Conservation (phyloP, 2,797 vertebrate genomes). For the Molossus alvarezi region DNA sequence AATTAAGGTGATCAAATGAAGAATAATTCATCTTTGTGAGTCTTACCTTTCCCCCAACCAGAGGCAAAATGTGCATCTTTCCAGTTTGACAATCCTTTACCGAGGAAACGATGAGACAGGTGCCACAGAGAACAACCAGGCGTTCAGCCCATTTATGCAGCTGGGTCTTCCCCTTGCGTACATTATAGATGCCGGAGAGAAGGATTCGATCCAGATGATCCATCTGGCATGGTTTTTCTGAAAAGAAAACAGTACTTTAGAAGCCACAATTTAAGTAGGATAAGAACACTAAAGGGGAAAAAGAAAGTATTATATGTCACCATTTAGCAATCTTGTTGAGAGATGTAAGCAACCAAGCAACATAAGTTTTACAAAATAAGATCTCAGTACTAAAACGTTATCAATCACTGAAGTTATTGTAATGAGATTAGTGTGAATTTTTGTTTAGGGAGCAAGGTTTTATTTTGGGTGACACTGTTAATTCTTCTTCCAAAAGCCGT, state of each 20-base stretch:
- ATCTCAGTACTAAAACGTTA: slow-evolving; percentile 59
- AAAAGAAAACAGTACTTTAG: slow-evolving; percentile 75
- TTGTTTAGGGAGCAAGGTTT: not conserved
- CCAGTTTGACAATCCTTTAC: slow-evolving; percentile 98
- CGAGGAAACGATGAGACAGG: slow-evolving; percentile 97
- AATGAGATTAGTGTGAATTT: slow-evolving; percentile 22
- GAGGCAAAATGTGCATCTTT: slow-evolving; percentile 98
- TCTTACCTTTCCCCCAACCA: slow-evolving; percentile 98
- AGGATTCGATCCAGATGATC: slow-evolving; percentile 96
- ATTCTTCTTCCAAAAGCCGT: not conserved
- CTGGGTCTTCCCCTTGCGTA: slow-evolving; percentile 98
- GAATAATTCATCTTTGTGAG: slow-evolving; percentile 59
- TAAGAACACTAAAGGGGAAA: slow-evolving; percentile 51
- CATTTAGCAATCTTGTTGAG: slow-evolving; percentile 47
- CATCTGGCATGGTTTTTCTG: slow-evolving; percentile 95
- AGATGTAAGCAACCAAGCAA: slow-evolving; percentile 58
- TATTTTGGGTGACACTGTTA: slow-evolving; percentile 3
- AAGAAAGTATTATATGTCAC: slow-evolving; percentile 34
- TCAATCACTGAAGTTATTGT: not conserved
- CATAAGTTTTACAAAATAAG: slow-evolving; percentile 55
- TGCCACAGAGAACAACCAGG: slow-evolving; percentile 97
- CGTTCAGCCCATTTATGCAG: slow-evolving; percentile 99
- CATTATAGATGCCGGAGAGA: slow-evolving; percentile 96
- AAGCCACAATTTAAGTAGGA: slow-evolving; percentile 61
- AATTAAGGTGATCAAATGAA: slow-evolving; percentile 56